Evolutionary conservation across 2,113 vertebrate genomes (phyloP).

Genomic region (Chaenogobius annularis): DNA sequence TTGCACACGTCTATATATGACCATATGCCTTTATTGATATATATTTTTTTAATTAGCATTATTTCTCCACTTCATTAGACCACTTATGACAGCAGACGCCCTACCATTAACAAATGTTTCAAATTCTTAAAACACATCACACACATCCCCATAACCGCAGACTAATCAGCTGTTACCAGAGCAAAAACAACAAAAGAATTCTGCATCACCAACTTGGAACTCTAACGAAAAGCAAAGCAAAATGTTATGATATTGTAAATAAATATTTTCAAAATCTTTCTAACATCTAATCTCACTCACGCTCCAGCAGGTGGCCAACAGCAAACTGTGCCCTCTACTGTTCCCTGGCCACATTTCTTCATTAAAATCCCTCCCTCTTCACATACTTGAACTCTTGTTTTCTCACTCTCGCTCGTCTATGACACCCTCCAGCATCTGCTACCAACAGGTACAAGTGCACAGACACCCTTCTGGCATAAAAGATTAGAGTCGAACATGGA

Average conservation of each 20-base stretch:
- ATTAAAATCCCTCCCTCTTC: not conserved
- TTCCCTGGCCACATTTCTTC: not conserved
- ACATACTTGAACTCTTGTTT: not conserved
- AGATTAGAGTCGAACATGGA: not conserved
- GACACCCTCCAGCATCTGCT: not conserved
- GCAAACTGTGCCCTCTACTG: conserved; percentile 20
- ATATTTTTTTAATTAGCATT: no score
- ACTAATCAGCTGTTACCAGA: not conserved
- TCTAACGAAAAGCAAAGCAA: not conserved
- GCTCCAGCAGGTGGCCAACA: conserved; percentile 10
- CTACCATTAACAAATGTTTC: no score
- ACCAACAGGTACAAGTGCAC: conserved; percentile 1
- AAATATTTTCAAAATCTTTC: not conserved
- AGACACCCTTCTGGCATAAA: not conserved
- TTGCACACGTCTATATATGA: no score
- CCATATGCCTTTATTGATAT: no score
- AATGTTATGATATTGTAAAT: not conserved
- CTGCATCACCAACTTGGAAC: no score
- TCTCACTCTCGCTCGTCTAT: not conserved
- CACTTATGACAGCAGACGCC: no score
- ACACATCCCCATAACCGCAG: no score
- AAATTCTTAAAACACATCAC: no score
- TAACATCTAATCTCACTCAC: conserved; percentile 1
- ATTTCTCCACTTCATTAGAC: no score
- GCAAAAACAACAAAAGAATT: not conserved